These are phyloP conservation scores for Cheiracanthium punctorium DNA, from an alignment of 2,888 invertebrate genomes.

Conservation along the genomic window DNA sequence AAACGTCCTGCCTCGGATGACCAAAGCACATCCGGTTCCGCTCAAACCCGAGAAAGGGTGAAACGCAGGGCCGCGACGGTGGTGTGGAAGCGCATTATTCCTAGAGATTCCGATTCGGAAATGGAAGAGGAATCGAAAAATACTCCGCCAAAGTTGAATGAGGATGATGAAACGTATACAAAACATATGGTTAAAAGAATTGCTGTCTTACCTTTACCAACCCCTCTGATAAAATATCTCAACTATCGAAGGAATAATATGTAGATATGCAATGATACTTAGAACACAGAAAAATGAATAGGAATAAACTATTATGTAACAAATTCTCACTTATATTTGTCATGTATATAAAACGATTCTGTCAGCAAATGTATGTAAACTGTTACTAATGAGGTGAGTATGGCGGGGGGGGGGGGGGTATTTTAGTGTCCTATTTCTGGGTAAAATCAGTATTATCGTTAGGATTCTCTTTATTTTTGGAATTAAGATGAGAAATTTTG, in stretches of 20 bases:
- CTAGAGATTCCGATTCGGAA: constrained; percentile 57
- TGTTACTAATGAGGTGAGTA: too few relatives aligned
- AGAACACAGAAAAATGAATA: too few relatives aligned
- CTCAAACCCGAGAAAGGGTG: constrained; percentile 16
- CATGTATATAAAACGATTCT: too few relatives aligned
- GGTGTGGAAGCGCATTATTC: constrained; percentile 69
- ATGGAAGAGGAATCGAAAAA: constrained; percentile 44
- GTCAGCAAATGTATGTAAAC: too few relatives aligned
- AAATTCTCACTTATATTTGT: too few relatives aligned
- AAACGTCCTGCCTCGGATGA: constrained; percentile 22
- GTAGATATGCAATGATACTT: too few relatives aligned
- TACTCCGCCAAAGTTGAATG: constrained; percentile 44
- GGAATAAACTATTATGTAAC: too few relatives aligned
- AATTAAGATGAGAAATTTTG: too few relatives aligned
- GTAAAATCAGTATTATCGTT: too few relatives aligned
- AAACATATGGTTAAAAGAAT: constrained; percentile 80
- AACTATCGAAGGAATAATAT: constrained; percentile 80
- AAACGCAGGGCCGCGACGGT: constrained; percentile 61
- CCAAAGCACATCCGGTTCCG: constrained; percentile 20
- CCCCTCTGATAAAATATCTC: constrained; percentile 82
- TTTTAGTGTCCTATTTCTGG: too few relatives aligned
- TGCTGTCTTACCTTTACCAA: constrained; percentile 83
- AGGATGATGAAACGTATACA: constrained; percentile 76
- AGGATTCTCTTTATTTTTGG: too few relatives aligned
- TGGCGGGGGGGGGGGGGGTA: too few relatives aligned